These are phyloP conservation scores for Lasioglossum oenotherae DNA, from an alignment of 2,888 invertebrate species.

Conservation along the genomic window DNA sequence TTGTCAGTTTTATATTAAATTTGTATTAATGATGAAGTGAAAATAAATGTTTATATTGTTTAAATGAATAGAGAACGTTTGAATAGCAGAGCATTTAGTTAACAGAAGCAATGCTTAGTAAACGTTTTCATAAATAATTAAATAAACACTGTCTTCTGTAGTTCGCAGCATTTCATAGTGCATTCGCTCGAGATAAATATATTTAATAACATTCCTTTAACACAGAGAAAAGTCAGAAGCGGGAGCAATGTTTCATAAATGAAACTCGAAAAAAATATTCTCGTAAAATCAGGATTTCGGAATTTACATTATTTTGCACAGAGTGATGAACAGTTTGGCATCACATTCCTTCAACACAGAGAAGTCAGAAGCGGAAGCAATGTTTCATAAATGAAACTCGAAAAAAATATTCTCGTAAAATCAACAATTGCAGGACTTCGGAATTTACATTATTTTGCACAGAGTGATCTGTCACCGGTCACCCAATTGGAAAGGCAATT, in stretches of 20 bases:
- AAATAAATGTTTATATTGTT: constrained; percentile 6
- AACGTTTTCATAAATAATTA: neutral
- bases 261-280: neutral
- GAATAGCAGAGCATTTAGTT: neutral
- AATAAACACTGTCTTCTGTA: too few species aligned
- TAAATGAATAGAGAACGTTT: neutral
- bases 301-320: too few species aligned
- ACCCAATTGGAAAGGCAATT: neutral
- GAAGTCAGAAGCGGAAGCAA: neutral
- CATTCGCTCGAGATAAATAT: neutral
- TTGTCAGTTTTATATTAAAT: constrained; percentile 2
- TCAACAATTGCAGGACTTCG: too few species aligned
- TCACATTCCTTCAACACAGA: too few species aligned
- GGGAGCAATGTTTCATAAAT: neutral
- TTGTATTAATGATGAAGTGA: neutral
- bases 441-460: neutral
- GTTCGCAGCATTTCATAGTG: too few species aligned
- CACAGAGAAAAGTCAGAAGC: too few species aligned
- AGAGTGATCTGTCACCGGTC: neutral
- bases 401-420: neutral
- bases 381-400: neutral
- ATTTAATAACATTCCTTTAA: neutral
- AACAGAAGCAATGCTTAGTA: neutral
- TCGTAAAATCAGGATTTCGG: neutral
- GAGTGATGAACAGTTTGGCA: too few species aligned